Base-by-base conservation (phyloP, 2,888 invertebrate genomes). In the Pediacus dermestoides region DNA sequence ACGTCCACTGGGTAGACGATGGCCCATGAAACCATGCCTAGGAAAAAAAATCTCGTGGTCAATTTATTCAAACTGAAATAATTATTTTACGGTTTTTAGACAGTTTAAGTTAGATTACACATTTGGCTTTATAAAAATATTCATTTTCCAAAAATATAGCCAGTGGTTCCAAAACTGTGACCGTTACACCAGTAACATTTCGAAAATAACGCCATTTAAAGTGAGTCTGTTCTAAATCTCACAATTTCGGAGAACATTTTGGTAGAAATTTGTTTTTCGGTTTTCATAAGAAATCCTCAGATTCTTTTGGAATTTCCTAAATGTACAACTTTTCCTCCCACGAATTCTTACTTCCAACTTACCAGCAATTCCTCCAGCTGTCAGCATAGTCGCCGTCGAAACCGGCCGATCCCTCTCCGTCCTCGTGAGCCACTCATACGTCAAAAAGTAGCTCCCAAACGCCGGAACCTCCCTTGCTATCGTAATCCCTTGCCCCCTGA, bases 1-100 rank as follows among this genome's bases (percentile, higher is more conserved):
- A 93, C 88, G 68, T 96, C 95, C 3, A 89, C 69, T 0, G 95
- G 95, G 66, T 93, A 95, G 25, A 85, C 78, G 23, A 85, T 58
- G 1, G 88, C 60, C 95, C 95, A 95, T 1, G 93, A 93, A 2
- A 80, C 66, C 18, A 84, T 80, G 1, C 95, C 58, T 54, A 25
- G 9, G 40, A 48, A 1, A 33, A n/a, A n/a, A n/a, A n/a, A n/a
- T n/a, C n/a, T n/a, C n/a, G n/a, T n/a, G n/a, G n/a, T n/a, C n/a
- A n/a, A n/a, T n/a, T n/a, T n/a, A n/a, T n/a, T n/a, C n/a, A n/a
- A n/a, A n/a, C n/a, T n/a, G n/a, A n/a, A n/a, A n/a, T n/a, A n/a
- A n/a, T n/a, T n/a, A n/a, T n/a, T n/a, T n/a, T n/a, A n/a, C n/a
- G n/a, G n/a, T n/a, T n/a, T n/a, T n/a, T n/a, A n/a, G n/a, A n/a